These are phyloP conservation scores for Apistogramma diplotaenia DNA, from an alignment of 2,113 vertebrate genomes.

Conservation along the genomic window DNA sequence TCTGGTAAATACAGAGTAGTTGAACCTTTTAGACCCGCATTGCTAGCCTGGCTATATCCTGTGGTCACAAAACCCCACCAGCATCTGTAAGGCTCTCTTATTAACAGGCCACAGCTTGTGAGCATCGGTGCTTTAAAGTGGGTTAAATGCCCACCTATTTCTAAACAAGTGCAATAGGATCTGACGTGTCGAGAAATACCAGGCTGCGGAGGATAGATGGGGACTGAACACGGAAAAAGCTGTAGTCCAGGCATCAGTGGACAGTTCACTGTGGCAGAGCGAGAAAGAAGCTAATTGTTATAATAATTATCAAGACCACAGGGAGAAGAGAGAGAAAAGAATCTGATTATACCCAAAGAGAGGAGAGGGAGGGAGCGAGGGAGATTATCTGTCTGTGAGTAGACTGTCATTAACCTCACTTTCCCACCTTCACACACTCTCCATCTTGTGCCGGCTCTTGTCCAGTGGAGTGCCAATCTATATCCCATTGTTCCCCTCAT, in stretches of 20 bases:
- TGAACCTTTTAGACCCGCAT: background rate
- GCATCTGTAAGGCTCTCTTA: background rate
- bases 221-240: background rate
- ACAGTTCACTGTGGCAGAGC: conserved; percentile 31
- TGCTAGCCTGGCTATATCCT: background rate
- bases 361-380: conserved; percentile 29
- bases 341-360: conserved; percentile 61
- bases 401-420: conserved; percentile 69
- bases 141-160: background rate
- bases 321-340: conserved; percentile 55
- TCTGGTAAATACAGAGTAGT: background rate
- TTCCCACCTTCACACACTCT: conserved; percentile 43
- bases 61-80: background rate
- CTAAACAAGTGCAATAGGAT: background rate
- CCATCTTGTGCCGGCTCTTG: conserved; percentile 52
- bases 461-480: conserved; percentile 65
- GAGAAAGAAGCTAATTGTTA: conserved; percentile 62
- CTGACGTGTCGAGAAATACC: conserved; percentile 23
- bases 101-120: background rate
- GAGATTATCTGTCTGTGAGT: conserved; percentile 59
- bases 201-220: conserved; percentile 11
- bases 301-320: conserved; percentile 66
- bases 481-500: conserved; percentile 62
- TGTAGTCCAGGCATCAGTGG: background rate
- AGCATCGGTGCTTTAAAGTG: background rate